Evolutionary conservation across 64 coral and sea anemone genomes (phyloP).

Genomic region (Exaiptasia diaphana): DNA sequence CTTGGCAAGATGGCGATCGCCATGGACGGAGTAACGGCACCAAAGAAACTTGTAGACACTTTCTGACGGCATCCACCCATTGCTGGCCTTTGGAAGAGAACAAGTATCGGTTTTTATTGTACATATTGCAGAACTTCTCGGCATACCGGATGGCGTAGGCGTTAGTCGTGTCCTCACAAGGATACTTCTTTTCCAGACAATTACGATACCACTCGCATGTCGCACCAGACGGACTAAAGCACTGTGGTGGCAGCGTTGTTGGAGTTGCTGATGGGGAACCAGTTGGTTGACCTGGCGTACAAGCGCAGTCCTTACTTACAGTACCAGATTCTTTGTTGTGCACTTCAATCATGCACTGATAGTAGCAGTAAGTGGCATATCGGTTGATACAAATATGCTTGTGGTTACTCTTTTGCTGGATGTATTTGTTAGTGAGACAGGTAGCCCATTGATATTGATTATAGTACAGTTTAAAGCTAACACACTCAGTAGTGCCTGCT

Average conservation of each 20-base stretch:
- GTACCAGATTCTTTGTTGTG: conserved; percentile 8
- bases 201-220: conserved; percentile 39
- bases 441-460: conserved; percentile 57
- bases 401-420: conserved; percentile 54
- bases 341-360: conserved; percentile 74
- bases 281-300: not conserved
- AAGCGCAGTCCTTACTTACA: conserved; percentile 31
- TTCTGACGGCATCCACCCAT: conserved; percentile 43
- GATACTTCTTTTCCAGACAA: conserved; percentile 40
- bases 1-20: conserved; percentile 13
- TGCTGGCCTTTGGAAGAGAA: not conserved
- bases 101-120: not conserved
- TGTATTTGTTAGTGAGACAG: conserved; percentile 63
- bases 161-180: conserved; percentile 9
- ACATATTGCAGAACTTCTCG: conserved; percentile 42
- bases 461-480: not conserved
- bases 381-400: not conserved
- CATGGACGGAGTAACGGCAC: conserved; percentile 40
- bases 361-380: conserved; percentile 26
- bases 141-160: conserved; percentile 28
- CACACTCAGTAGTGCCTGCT: conserved; percentile 3
- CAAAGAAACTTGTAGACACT: conserved; percentile 47
- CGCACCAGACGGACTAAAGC: conserved; percentile 35
- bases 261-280: not conserved
- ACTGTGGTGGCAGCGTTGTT: not conserved